Percentiles rank a stretch among this genome's conserved stretches.
phyloP scores from a whole-genome alignment of 2,113 vertebrate species.

The Clarias gariepinus region DNA sequence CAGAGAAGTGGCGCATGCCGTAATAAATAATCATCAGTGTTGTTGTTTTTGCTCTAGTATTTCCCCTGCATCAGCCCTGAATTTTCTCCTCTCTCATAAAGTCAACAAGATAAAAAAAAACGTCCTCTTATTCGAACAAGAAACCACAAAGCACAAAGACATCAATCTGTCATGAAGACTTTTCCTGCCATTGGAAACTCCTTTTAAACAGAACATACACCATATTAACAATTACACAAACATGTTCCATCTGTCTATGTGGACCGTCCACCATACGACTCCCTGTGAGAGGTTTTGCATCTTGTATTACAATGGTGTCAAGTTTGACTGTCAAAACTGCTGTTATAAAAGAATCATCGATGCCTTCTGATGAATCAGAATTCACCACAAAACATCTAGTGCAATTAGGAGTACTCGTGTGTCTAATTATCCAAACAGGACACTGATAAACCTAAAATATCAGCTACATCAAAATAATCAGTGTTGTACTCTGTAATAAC shows the following conservation, averaged over 20 bases:
- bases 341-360: neutral
- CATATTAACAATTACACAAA: neutral
- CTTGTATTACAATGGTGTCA: neutral
- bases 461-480: constrained; percentile 23
- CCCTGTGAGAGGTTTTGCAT: neutral
- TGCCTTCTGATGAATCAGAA: neutral
- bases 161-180: neutral
- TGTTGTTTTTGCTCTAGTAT: neutral
- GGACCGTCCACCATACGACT: neutral
- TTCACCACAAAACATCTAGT: neutral
- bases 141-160: neutral
- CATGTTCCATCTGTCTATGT: neutral
- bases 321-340: neutral
- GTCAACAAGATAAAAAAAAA: neutral
- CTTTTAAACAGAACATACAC: neutral
- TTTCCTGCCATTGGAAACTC: neutral
- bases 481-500: constrained; percentile 17
- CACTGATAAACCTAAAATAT: constrained; percentile 22
- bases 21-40: neutral
- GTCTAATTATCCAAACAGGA: neutral
- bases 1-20: neutral
- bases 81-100: neutral
- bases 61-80: neutral
- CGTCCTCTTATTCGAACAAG: no score
- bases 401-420: neutral